Evolutionary conservation across 2,797 vertebrate species (phyloP).

Genomic region (Limosa lapponica): DNA sequence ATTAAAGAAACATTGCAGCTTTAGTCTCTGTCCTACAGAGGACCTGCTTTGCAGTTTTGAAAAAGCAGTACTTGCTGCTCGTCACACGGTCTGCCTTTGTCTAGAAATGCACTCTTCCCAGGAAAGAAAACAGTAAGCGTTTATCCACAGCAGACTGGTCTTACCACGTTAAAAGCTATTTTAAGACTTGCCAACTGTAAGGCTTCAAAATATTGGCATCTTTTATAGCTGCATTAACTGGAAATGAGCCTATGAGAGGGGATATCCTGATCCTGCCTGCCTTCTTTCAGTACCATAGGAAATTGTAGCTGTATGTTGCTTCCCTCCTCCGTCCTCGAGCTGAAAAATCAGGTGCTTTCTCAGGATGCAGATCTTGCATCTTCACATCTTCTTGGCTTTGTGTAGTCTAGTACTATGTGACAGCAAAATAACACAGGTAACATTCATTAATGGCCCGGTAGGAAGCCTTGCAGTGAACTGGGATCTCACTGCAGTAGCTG

Average conservation of each 20-base stretch:
- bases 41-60: neutral
- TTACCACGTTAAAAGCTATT: neutral
- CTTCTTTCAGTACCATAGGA: neutral
- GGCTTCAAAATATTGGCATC: neutral
- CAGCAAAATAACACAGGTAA: neutral
- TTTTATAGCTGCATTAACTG: neutral
- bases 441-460: no score
- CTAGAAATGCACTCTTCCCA: neutral
- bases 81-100: neutral
- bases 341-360: neutral
- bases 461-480: neutral
- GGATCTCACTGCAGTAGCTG: neutral
- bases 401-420: neutral
- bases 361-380: neutral
- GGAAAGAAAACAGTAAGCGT: neutral
- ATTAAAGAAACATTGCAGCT: neutral
- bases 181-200: accelerated
- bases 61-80: neutral
- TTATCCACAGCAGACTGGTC: neutral
- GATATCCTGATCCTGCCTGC: neutral
- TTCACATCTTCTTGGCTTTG: neutral
- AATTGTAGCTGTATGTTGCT: neutral
- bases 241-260: neutral
- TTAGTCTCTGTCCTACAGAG: neutral
- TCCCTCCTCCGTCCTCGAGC: neutral